A percentile compares a stretch with the other conserved stretches of the same genome.
These are phyloP conservation scores for Microcebus lehilahytsara DNA, from an alignment of 2,113 vertebrate species.

Conservation along the genomic window DNA sequence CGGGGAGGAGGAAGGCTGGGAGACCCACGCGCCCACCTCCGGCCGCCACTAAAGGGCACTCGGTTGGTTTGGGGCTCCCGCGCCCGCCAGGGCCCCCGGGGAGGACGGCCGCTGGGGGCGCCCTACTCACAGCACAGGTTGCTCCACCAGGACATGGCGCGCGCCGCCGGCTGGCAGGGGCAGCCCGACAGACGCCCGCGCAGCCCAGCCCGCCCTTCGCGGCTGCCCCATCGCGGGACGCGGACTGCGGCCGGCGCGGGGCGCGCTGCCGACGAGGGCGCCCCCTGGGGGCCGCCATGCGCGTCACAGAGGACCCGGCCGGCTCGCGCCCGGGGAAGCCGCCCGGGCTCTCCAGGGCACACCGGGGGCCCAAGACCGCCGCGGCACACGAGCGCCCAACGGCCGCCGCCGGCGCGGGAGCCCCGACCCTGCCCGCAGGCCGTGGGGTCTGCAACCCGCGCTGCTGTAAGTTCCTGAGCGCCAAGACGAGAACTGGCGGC, in stretches of 20 bases:
- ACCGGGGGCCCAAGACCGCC: rapidly evolving
- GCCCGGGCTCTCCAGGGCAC: background rate
- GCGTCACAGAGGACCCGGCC: conserved; percentile 52
- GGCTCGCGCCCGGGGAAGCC: no score
- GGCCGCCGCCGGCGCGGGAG: background rate
- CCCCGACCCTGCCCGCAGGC: no score
- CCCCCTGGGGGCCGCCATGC: background rate
- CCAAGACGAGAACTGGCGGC: background rate
- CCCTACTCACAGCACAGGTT: conserved; percentile 63
- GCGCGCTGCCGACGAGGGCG: background rate
- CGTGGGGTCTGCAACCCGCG: no score
- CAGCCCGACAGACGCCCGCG: background rate
- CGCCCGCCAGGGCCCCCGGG: rapidly evolving
- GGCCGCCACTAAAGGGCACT: background rate
- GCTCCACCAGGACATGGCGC: conserved; percentile 61
- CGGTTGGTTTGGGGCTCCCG: background rate
- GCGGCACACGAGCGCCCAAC: background rate
- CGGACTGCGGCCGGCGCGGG: background rate
- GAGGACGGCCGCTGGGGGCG: background rate
- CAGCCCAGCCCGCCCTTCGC: background rate
- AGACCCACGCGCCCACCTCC: background rate
- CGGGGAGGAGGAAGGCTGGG: background rate
- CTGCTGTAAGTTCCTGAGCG: background rate
- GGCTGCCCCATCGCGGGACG: conserved; percentile 51
- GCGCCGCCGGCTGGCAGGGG: background rate